Evolutionary conservation across 2,888 invertebrate genomes (phyloP).

Genomic region (Sipha maydis): DNA sequence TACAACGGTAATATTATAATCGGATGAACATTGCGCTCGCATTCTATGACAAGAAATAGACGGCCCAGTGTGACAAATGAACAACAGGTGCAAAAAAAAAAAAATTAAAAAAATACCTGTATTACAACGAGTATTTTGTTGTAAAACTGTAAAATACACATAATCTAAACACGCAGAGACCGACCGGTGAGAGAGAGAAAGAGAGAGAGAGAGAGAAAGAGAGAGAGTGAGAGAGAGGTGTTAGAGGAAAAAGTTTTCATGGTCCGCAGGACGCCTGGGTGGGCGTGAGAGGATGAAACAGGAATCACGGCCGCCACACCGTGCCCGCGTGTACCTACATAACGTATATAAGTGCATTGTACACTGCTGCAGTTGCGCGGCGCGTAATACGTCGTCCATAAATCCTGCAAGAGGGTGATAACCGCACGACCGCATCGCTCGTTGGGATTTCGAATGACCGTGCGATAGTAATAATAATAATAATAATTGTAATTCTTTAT

Average conservation of each 20-base stretch:
- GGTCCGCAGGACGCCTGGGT: conserved; percentile 47
- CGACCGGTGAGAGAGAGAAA: not conserved
- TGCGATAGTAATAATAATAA: conserved; percentile 3
- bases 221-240: too few species aligned
- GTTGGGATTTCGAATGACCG: conserved; percentile 31
- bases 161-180: not conserved
- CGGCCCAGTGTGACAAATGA: not conserved
- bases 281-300: conserved; percentile 60
- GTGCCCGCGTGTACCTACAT: not conserved
- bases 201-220: not conserved
- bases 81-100: not conserved
- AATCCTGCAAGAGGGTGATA: conserved; percentile 55
- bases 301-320: conserved; percentile 60
- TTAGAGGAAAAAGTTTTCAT: conserved; percentile 49
- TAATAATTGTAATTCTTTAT: too few species aligned
- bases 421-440: conserved; percentile 36
- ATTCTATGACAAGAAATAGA: not conserved
- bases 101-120: not conserved
- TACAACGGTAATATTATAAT: too few species aligned
- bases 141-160: not conserved
- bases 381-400: conserved; percentile 53
- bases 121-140: not conserved
- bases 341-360: too few species aligned
- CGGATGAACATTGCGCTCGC: too few species aligned
- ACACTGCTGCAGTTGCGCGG: not conserved